Base-by-base conservation (phyloP, 2,888 invertebrate species). In the Colletes collaris region DNA sequence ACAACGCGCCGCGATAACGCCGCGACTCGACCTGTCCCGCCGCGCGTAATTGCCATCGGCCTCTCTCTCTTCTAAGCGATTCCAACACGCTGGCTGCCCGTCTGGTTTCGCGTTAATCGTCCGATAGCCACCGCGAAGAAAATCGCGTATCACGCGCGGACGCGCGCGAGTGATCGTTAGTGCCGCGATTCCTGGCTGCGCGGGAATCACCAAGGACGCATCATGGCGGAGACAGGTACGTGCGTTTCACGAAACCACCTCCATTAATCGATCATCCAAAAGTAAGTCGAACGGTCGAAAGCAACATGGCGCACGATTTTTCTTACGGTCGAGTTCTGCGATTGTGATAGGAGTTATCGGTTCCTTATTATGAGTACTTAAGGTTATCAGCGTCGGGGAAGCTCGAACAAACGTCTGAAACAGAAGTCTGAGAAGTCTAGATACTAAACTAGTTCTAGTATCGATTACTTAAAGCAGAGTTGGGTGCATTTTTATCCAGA, bases 101-200 rank as follows among this genome's bases (percentile, higher is more conserved):
- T 10, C n/a, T 16, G 62, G 50, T 52, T 35, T 87, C 88, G 90
- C 89, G 88, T 87, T 91, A 90, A 91, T 90, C 89, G 87, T 77
- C 79, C 87, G 89, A 89, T 88, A 87, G 50, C 71, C 55, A 62
- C 13, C 65, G 50, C 70, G 68, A 69, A 68, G 77, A 74, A 69
- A 76, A 66, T 72, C 59, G 78, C 58, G 74, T 60, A 74, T 64
- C 50, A 58, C 68, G 72, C 52, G 40, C 55, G 49, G 49, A 0
- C 3, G 60, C 8, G 37, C 63, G 56, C 62, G 52, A 62, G 37
- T 35, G 46, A 56, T 44, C 35, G 52, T 53, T 16, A 6, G 40
- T 13, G 44, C 58, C 11, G 64, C 37, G 56, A 64, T 59, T 27
- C 59, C 60, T 53, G 59, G n/a, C n/a, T 19, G 27, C 64, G 13